Conservation (phyloP, 2,113 vertebrate species). For the Leptocoma aspasia region DNA sequence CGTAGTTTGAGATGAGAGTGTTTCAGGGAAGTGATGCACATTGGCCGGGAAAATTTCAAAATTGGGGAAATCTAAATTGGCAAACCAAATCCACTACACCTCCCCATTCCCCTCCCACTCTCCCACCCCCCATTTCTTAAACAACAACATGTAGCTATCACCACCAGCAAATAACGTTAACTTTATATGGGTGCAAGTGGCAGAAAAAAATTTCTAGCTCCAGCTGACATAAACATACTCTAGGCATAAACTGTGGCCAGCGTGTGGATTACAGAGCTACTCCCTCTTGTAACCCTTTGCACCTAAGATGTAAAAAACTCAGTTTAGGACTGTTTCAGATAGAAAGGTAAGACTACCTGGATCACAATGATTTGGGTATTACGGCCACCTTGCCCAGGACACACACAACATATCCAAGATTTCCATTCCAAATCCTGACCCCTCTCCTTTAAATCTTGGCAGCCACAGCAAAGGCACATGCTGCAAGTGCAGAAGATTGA, state of each 20-base stretch:
- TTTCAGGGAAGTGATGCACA: too few relatives aligned
- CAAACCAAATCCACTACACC: too few relatives aligned
- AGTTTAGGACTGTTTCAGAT: neutral
- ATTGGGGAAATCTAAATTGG: too few relatives aligned
- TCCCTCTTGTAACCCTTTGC: neutral
- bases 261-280: neutral
- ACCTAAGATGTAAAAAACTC: accelerated
- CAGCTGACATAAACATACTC: neutral
- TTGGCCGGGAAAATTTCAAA: too few relatives aligned
- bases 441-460: neutral
- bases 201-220: neutral
- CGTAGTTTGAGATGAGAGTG: too few relatives aligned
- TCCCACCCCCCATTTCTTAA: neutral
- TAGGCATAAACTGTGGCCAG: neutral
- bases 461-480: neutral
- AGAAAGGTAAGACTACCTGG: neutral
- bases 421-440: neutral
- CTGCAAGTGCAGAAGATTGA: neutral
- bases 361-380: neutral
- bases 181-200: neutral
- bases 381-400: neutral
- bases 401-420: neutral
- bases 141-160: neutral
- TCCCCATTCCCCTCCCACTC: accelerated
- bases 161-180: neutral